Evolutionary conservation across 2,888 invertebrate genomes (phyloP).

Genomic region (Catotricha subobsoleta): DNA sequence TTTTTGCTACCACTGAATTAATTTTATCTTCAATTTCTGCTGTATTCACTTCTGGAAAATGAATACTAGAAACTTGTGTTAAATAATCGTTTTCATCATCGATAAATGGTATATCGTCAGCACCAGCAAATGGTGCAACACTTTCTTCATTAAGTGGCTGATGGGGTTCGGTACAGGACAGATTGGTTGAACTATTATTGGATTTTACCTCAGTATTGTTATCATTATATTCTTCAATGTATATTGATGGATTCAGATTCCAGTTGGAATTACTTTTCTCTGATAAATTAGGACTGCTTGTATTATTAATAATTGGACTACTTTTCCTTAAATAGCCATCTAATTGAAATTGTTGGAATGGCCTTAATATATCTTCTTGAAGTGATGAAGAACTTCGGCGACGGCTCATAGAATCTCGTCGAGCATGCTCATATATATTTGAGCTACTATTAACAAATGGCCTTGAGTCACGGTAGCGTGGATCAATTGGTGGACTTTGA

Average conservation of each 20-base stretch:
- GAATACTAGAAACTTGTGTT: slow-evolving; percentile 14
- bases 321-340: slow-evolving; percentile 4
- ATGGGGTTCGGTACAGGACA: slow-evolving; percentile 21
- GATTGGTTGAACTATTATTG: slow-evolving; percentile 18
- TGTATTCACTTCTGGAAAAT: slow-evolving; percentile 12
- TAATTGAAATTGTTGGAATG: slow-evolving; percentile 5
- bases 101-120: slow-evolving; percentile 29
- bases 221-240: slow-evolving; percentile 25
- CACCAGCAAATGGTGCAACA: slow-evolving; percentile 25
- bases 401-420: slow-evolving; percentile 11
- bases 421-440: slow-evolving; percentile 12
- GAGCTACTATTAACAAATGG: slow-evolving; percentile 25
- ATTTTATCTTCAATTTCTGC: not conserved
- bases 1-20: slow-evolving; percentile 1
- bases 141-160: slow-evolving; percentile 28
- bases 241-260: slow-evolving; percentile 23
- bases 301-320: not conserved
- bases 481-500: slow-evolving; percentile 26
- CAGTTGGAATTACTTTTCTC: slow-evolving; percentile 10
- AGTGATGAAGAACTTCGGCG: slow-evolving; percentile 24
- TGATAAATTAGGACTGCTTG: slow-evolving; percentile 1
- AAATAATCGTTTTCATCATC: slow-evolving; percentile 27
- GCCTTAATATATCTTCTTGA: slow-evolving; percentile 20
- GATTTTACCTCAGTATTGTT: slow-evolving; percentile 16
- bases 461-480: slow-evolving; percentile 27